Evolutionary conservation across 2,888 invertebrate species (phyloP), one percentile per base, ranked within the genome.

Genomic region (Endomychus coccineus): DNA sequence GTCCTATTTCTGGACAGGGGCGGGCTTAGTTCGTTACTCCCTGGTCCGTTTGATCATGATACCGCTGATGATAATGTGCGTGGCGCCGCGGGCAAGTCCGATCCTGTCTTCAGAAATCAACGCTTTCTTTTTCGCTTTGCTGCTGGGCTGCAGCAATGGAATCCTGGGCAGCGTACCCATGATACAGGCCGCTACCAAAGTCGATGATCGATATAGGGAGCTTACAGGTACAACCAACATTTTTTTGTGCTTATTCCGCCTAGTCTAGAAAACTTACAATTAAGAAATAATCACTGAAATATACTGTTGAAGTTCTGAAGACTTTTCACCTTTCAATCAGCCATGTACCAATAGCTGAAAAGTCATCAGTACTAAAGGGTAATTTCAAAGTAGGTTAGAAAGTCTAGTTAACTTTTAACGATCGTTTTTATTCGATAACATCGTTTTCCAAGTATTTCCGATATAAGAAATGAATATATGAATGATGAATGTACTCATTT

Each of bases 151-250:
- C 12, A 81, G 83, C 28, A 92, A 92, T 54, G 92, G 92, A 0
- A 71, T 91, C 27, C 79, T 92, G 36, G 92, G 92, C 3, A 89
- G 90, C 40, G 78, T 92, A 16, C 92, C 92, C 2, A 92, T 92
- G 88, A 90, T 92, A 54, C 74, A 87, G 56, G 92, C 91, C 1
- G 88, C 92, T 1, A 79, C 81, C 27, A 80, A 86, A 56, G 90
- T 92, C 3, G 80, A 86, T 9, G 83, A 87, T 40, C 83, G 88
- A 34, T 80, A 87, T 49, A 75, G 88, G 24, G 92, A 92, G 69
- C 77, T 92, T 4, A 86, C 90, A 40, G 91, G 91, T 80, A 66
- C 30, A 31, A 7, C 16, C n/a, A n/a, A n/a, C n/a, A 10, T 10
- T n/a, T n/a, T n/a, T n/a, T n/a, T n/a, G n/a, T n/a, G n/a, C n/a